Percentiles rank a stretch among this genome's conserved stretches.
Conservation (phyloP, 2,113 vertebrate genomes). For the Macrotus californicus region DNA sequence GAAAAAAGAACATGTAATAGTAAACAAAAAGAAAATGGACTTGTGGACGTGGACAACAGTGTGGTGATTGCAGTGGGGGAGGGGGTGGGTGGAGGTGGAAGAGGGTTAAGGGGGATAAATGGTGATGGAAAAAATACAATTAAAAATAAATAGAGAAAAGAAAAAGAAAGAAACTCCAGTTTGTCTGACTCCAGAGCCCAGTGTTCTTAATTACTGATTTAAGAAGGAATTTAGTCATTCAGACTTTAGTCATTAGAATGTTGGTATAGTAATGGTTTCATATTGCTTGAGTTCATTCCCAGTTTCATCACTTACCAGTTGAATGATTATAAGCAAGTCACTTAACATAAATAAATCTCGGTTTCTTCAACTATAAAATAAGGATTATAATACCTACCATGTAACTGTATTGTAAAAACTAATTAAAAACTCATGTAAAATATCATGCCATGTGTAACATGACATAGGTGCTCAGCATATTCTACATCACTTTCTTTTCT, state of each 20-base stretch:
- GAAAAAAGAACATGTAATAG: too few relatives aligned
- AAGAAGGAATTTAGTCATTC: constrained; percentile 20
- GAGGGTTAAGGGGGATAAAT: too few relatives aligned
- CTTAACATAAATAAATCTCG: neutral
- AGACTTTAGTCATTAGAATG: constrained; percentile 20
- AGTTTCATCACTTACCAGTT: constrained; percentile 1
- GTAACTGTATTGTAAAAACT: neutral
- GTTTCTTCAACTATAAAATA: constrained; percentile 36
- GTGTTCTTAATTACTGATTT: constrained; percentile 22
- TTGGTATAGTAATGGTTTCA: constrained; percentile 20
- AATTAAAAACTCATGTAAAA: neutral
- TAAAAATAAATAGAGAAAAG: too few relatives aligned
- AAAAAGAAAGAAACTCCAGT: neutral
- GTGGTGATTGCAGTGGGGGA: too few relatives aligned
- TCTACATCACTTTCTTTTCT: neutral
- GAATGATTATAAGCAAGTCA: neutral
- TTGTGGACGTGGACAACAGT: too few relatives aligned
- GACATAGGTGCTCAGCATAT: neutral
- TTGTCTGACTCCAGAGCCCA: neutral
- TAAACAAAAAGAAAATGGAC: too few relatives aligned
- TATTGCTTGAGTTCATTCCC: constrained; percentile 15
- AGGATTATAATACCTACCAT: neutral
- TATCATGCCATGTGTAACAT: neutral
- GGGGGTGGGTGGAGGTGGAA: too few relatives aligned
- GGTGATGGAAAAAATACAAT: too few relatives aligned